These are phyloP conservation scores for Euwallacea similis DNA, from an alignment of 1,140 invertebrate genomes.

Conservation along the genomic window DNA sequence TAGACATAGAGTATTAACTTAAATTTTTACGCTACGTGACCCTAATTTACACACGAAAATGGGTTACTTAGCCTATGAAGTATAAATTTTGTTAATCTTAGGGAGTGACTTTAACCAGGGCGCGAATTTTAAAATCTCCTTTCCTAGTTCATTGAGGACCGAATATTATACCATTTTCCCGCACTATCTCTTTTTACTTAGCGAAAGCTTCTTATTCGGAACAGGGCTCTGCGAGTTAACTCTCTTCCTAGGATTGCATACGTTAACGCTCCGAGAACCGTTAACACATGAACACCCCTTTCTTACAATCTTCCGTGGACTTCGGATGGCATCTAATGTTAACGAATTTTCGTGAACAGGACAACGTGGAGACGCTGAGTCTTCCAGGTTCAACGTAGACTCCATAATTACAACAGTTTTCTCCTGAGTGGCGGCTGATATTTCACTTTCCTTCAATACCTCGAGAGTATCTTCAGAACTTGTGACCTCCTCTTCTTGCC, in stretches of 20 bases:
- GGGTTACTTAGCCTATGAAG: too few relatives aligned
- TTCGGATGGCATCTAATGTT: slow-evolving; percentile 46
- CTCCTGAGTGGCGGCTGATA: slow-evolving; percentile 19
- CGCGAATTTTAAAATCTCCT: not conserved
- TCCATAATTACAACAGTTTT: slow-evolving; percentile 21
- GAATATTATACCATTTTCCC: slow-evolving; percentile 7
- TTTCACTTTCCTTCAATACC: slow-evolving; percentile 44
- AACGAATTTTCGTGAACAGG: slow-evolving; percentile 40
- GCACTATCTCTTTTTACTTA: slow-evolving; percentile 53
- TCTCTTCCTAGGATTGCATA: slow-evolving; percentile 43
- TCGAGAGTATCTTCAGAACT: slow-evolving; percentile 49
- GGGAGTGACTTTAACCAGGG: not conserved
- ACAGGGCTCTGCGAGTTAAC: slow-evolving; percentile 43
- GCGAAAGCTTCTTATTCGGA: slow-evolving; percentile 49
- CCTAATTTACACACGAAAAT: not conserved
- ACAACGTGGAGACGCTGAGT: slow-evolving; percentile 32
- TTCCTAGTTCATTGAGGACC: not conserved
- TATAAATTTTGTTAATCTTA: too few relatives aligned
- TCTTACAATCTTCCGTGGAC: slow-evolving; percentile 46
- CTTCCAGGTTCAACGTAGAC: not conserved
- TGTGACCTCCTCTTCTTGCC: slow-evolving; percentile 44
- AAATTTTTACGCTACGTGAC: not conserved
- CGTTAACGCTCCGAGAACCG: slow-evolving; percentile 40
- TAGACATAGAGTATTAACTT: slow-evolving; percentile 7
- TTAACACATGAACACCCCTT: slow-evolving; percentile 51